A percentile compares a stretch with the other conserved stretches of the same genome.
These are phyloP conservation scores for Eurosta solidaginis DNA, from an alignment of 1,140 invertebrate genomes.

Conservation along the genomic window DNA sequence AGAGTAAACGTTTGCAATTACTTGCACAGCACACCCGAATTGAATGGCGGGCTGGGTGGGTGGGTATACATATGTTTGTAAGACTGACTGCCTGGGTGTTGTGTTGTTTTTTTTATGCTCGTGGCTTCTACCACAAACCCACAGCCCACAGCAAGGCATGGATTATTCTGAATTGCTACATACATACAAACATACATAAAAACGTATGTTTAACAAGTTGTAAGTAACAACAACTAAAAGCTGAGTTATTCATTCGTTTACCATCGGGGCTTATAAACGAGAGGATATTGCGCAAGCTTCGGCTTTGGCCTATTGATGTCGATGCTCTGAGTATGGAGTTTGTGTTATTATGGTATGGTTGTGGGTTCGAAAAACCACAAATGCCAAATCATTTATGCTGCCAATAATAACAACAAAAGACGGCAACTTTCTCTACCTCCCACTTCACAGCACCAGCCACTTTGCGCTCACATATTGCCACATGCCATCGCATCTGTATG, in stretches of 20 bases:
- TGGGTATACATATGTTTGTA: too few species aligned
- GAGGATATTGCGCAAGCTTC: not conserved
- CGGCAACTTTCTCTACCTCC: not conserved
- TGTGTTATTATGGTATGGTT: not conserved
- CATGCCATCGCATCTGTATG: not conserved
- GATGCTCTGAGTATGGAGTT: not conserved
- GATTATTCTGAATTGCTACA: not conserved
- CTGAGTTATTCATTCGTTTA: not conserved
- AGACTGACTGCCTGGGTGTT: not conserved
- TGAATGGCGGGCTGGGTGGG: not conserved
- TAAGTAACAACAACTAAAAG: not conserved
- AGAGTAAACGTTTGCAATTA: slow-evolving; percentile 16
- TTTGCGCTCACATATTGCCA: not conserved
- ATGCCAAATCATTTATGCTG: not conserved
- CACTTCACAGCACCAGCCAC: not conserved
- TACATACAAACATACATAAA: not conserved
- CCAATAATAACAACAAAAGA: not conserved
- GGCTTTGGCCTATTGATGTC: not conserved
- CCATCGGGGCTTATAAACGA: not conserved
- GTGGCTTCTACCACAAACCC: not conserved
- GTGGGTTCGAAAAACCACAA: not conserved
- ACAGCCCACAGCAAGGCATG: not conserved
- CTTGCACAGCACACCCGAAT: not conserved
- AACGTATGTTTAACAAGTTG: too few species aligned
- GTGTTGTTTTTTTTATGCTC: not conserved